Percentiles rank a stretch among this genome's conserved stretches.
Conservation (phyloP, 1,140 invertebrate genomes). For the Littorina saxatilis region DNA sequence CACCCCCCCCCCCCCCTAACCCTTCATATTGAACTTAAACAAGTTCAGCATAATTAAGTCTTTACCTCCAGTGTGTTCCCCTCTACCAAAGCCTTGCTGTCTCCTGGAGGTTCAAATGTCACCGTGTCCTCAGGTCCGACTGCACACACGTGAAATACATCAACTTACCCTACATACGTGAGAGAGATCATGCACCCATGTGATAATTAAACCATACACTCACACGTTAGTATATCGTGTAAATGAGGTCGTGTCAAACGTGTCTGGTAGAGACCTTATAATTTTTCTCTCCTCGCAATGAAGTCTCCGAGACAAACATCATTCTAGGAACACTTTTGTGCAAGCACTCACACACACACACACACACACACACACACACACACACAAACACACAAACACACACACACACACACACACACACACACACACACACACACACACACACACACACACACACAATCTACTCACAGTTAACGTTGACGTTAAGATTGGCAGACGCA, state of each 20-base stretch:
- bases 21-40: no score
- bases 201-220: neutral
- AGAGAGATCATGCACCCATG: neutral
- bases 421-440: neutral
- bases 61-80: slow-evolving; percentile 6
- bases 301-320: no score
- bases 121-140: slow-evolving; percentile 34
- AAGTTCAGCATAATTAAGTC: no score
- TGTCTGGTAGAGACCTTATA: no score
- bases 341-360: neutral
- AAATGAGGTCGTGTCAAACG: no score
- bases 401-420: neutral
- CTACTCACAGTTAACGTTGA: slow-evolving; percentile 30
- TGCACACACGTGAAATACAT: neutral
- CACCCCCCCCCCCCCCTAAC: no score
- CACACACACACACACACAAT: neutral
- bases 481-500: slow-evolving; percentile 17
- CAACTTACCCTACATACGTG: neutral
- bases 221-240: neutral
- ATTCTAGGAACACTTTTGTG: no score
- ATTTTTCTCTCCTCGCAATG: no score
- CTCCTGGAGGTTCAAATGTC: slow-evolving; percentile 25
- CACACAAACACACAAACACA: neutral
- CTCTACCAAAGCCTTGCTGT: neutral
- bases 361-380: slow-evolving; percentile 5